A percentile compares a stretch with the other conserved stretches of the same genome.
Evolutionary conservation across 2,113 vertebrate species (phyloP).

Genomic region (Eubucco bourcierii): DNA sequence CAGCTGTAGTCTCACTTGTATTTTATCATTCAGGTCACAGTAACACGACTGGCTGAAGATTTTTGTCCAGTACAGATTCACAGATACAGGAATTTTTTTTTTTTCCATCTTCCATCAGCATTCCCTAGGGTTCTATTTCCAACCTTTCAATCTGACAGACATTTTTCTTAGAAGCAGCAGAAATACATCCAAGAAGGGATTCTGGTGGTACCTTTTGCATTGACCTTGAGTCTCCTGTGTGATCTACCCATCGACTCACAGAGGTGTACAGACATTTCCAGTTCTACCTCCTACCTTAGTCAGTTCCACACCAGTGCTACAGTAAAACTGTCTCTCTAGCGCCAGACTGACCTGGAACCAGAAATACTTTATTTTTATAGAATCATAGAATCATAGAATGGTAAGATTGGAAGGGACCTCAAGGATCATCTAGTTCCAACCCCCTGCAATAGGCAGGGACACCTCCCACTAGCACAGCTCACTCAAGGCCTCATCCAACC

Average conservation of each 20-base stretch:
- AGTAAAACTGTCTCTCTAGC: neutral
- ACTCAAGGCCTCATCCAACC: too few relatives aligned
- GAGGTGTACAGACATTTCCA: neutral
- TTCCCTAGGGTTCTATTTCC: neutral
- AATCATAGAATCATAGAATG: too few relatives aligned
- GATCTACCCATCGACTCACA: neutral
- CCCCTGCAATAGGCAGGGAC: too few relatives aligned
- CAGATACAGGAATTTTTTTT: neutral
- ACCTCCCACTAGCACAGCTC: too few relatives aligned
- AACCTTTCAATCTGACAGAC: neutral
- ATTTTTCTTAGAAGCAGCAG: neutral
- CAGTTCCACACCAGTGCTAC: neutral
- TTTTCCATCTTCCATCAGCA: accelerated
- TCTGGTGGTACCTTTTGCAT: neutral
- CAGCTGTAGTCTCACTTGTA: neutral
- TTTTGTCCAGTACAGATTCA: neutral
- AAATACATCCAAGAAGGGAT: neutral
- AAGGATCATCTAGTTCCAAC: too few relatives aligned
- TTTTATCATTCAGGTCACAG: neutral
- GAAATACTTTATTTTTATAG: neutral
- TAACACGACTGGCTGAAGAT: neutral
- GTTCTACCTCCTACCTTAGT: neutral
- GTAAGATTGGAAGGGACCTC: too few relatives aligned
- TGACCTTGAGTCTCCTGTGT: neutral
- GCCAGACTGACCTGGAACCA: neutral